Conservation (phyloP, 2,113 vertebrate genomes). For the Australoheros scitulus region DNA sequence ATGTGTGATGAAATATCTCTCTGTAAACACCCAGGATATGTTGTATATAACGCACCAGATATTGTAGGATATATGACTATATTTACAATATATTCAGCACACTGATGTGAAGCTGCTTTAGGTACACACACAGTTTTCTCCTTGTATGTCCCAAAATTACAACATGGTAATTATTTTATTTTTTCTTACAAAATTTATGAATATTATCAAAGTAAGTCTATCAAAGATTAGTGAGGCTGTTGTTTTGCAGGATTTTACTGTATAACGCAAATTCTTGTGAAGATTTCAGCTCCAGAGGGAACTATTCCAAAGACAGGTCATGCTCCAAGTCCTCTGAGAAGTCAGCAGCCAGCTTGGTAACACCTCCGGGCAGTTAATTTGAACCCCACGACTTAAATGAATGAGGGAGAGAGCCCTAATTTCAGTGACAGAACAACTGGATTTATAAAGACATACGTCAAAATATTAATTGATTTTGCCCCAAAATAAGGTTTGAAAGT, state of each 20-base stretch:
- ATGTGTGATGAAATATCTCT: constrained; percentile 66
- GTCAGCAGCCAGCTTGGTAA: not conserved
- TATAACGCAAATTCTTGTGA: not conserved
- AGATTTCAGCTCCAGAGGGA: not conserved
- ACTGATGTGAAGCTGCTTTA: constrained; percentile 57
- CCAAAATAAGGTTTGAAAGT: not conserved
- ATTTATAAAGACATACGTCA: not conserved
- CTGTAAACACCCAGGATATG: constrained; percentile 63
- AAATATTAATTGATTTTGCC: not conserved
- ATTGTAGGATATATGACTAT: constrained; percentile 73
- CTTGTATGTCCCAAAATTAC: constrained; percentile 37
- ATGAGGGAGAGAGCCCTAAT: not conserved
- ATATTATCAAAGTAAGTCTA: constrained; percentile 50
- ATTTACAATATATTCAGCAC: constrained; percentile 72
- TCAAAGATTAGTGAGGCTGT: constrained; percentile 48
- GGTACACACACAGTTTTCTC: constrained; percentile 36
- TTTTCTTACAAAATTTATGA: constrained; percentile 52
- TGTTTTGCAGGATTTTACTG: constrained; percentile 1
- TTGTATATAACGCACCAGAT: constrained; percentile 67
- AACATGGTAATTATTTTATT: constrained; percentile 44
- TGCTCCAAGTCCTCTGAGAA: not conserved
- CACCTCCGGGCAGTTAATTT: not conserved
- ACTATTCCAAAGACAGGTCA: constrained; percentile 31
- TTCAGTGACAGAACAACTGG: not conserved
- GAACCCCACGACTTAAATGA: not conserved